A percentile compares a stretch with the other conserved stretches of the same genome.
Evolutionary conservation across 1,140 invertebrate species (phyloP).

Genomic region (Zaprionus ghesquierei): DNA sequence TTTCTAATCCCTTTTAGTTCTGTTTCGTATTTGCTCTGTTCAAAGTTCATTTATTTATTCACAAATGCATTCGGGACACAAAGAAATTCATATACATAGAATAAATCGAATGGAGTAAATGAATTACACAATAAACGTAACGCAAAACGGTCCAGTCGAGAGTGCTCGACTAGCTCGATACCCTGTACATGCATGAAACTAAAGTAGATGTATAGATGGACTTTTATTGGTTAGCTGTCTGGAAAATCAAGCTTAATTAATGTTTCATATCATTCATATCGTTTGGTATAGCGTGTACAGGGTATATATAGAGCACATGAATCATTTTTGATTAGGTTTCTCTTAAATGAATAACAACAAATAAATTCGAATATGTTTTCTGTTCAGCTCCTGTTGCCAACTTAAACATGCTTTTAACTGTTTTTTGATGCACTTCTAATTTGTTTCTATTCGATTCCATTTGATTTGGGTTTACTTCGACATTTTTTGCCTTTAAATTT

Average conservation of each 20-base stretch:
- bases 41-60: conserved; percentile 26
- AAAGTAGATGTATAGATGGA: not conserved
- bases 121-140: conserved; percentile 11
- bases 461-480: conserved; percentile 5
- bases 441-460: conserved; percentile 10
- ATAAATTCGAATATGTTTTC: conserved; percentile 4
- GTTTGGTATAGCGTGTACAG: not conserved
- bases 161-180: conserved; percentile 6
- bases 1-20: not conserved
- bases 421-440: conserved; percentile 5
- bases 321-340: no score
- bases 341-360: not conserved
- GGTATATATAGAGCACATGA: not conserved
- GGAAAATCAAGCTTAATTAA: no score
- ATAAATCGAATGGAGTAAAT: not conserved
- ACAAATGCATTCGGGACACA: conserved; percentile 18
- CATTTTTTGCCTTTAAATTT: conserved; percentile 21
- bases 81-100: conserved; percentile 8
- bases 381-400: not conserved
- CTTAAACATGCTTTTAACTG: not conserved
- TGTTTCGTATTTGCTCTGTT: not conserved
- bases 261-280: not conserved
- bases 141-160: not conserved
- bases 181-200: not conserved
- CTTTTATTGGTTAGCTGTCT: not conserved